These are phyloP conservation scores for Xerus rutilus DNA, from an alignment of 2,797 vertebrate species.

Conservation along the genomic window DNA sequence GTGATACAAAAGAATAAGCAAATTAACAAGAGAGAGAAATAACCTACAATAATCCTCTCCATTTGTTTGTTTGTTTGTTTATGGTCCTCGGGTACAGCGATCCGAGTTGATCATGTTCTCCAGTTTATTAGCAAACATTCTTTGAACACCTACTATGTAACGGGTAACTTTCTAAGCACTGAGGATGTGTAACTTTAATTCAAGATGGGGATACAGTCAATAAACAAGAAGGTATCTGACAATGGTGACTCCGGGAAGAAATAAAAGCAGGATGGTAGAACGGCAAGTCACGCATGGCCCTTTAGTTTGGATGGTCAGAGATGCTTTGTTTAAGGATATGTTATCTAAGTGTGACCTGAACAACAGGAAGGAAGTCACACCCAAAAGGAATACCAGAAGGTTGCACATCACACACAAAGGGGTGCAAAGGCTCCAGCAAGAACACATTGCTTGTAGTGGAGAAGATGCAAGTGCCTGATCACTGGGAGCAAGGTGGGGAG, in stretches of 20 bases:
- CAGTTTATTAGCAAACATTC: background rate
- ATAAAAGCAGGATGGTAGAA: background rate
- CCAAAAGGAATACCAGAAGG: background rate
- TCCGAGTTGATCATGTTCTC: background rate
- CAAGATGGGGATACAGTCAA: background rate
- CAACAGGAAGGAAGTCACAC: background rate
- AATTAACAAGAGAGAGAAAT: conserved; percentile 19
- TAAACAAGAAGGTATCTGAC: background rate
- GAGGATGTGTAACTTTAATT: background rate
- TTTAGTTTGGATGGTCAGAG: background rate
- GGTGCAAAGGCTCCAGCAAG: background rate
- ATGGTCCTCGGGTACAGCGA: background rate
- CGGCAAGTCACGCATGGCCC: background rate
- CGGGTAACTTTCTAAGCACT: background rate
- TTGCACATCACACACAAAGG: background rate
- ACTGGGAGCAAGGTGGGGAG: background rate
- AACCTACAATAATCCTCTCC: background rate
- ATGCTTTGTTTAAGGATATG: background rate
- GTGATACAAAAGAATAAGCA: background rate
- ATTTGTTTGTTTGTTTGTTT: background rate
- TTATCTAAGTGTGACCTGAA: background rate
- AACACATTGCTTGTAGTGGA: background rate
- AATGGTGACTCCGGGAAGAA: background rate
- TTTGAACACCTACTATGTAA: background rate
- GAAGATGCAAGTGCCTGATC: background rate